Percentiles rank a stretch among this genome's conserved stretches.
phyloP scores from a whole-genome alignment of 2,888 invertebrate genomes.

The Alcis repandata region DNA sequence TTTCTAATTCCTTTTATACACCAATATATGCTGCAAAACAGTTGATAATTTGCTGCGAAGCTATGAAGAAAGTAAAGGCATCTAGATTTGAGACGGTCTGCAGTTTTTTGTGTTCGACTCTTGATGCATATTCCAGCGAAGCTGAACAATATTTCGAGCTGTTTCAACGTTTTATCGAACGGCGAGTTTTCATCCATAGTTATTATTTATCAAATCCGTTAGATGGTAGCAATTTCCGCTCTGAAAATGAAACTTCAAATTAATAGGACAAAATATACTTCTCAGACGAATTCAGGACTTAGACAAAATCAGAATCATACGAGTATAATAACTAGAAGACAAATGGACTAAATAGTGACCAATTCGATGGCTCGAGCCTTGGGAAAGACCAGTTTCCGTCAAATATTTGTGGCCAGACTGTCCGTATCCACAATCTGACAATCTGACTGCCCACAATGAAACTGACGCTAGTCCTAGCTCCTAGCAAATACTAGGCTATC shows the following conservation, averaged over 20 bases:
- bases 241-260: not conserved
- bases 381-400: not conserved
- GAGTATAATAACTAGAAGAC: too few species aligned
- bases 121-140: conserved; percentile 5
- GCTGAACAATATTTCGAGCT: not conserved
- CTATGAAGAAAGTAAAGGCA: conserved; percentile 5
- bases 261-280: not conserved
- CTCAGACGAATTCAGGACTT: too few species aligned
- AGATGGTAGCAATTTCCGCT: not conserved
- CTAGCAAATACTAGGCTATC: not conserved
- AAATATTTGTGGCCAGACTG: not conserved
- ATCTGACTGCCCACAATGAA: not conserved
- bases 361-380: not conserved
- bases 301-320: too few species aligned
- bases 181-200: not conserved
- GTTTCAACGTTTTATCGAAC: not conserved
- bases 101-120: not conserved
- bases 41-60: conserved; percentile 8
- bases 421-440: not conserved
- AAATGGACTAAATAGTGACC: not conserved
- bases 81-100: conserved; percentile 2
- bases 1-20: conserved; percentile 53
- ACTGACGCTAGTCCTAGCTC: too few species aligned
- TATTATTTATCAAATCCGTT: not conserved
- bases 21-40: conserved; percentile 56